Base-by-base conservation (phyloP, 2,797 vertebrate genomes). In the Aratinga solstitialis region DNA sequence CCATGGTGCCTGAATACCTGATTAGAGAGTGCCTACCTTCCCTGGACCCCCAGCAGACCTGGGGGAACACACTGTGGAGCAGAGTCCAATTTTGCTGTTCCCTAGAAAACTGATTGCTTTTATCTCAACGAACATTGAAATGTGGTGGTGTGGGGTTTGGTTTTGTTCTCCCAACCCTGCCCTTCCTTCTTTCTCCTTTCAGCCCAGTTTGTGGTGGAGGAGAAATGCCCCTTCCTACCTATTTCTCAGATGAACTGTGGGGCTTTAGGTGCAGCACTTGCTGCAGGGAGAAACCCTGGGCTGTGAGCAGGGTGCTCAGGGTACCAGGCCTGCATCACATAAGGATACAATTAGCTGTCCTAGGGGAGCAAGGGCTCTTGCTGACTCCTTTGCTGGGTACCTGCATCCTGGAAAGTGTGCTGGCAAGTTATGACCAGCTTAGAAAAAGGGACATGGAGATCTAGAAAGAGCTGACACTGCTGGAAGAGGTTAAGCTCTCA, bases 1-100 rank as follows among this genome's bases (percentile, higher is more conserved):
- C 91, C 80, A 91, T 87, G 93, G 94, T 81, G 32, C 43, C 87
- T 5, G 7, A 84, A 91, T 93, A 93, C 63, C 65, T 91, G 80
- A 43, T 94, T 15, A 3, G 2, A 54, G 62, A 77, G 32, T 20
- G 61, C 47, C 56, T 81, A 59, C 65, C 36, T 93, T 53, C 45
- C 58, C n/a, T 7, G 17, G 69, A 27, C 47, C 34, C 75, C 47
- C n/a, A 56, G 63, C 63, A 67, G 51, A 69, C 17, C 40, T 34
- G 26, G 50, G 63, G 22, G 48, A 10, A 36, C 11, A 19, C 6
- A 6, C 38, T 2, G 2, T 24, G 38, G 84, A 92, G 58, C 58
- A 56, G 61, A 91, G 32, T 36, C 76, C 16, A 56, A 67, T 95
- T 79, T 72, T 68, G 34, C 71, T 73, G n/a, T 14, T 90, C 42